Evolutionary conservation across 2,113 vertebrate species (phyloP).

Genomic region (Chlorodrepanis virens): DNA sequence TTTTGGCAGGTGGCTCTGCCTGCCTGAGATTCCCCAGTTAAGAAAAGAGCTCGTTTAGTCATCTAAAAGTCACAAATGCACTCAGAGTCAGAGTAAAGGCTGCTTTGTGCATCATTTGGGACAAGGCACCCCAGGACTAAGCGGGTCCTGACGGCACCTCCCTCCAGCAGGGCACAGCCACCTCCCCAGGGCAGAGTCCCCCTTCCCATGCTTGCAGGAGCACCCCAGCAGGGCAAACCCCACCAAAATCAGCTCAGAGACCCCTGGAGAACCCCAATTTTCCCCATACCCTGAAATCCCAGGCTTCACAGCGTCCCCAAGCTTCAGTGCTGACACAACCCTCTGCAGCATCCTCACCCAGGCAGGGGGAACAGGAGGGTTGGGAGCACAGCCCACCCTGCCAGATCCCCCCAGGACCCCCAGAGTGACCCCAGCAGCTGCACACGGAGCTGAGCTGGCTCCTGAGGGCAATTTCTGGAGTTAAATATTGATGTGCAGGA

Average conservation of each 20-base stretch:
- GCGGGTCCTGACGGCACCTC: fast-evolving
- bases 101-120: neutral
- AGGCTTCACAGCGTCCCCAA: fast-evolving
- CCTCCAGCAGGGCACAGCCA: neutral
- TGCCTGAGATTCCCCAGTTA: neutral
- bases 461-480: neutral
- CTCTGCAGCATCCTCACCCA: neutral
- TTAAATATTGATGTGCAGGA: neutral
- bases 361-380: neutral
- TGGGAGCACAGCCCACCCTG: neutral
- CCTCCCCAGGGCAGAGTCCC: neutral
- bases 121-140: neutral
- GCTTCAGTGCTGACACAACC: neutral
- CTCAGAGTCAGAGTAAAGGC: neutral
- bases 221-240: neutral
- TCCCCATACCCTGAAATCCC: neutral
- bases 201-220: neutral
- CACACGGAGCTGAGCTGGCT: neutral
- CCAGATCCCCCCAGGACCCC: neutral
- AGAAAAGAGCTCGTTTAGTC: neutral
- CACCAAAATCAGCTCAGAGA: neutral
- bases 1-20: neutral
- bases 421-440: neutral
- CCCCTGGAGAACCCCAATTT: fast-evolving
- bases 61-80: neutral